Evolutionary conservation across 2,888 invertebrate genomes (phyloP).

Genomic region (Rhagonycha lutea): DNA sequence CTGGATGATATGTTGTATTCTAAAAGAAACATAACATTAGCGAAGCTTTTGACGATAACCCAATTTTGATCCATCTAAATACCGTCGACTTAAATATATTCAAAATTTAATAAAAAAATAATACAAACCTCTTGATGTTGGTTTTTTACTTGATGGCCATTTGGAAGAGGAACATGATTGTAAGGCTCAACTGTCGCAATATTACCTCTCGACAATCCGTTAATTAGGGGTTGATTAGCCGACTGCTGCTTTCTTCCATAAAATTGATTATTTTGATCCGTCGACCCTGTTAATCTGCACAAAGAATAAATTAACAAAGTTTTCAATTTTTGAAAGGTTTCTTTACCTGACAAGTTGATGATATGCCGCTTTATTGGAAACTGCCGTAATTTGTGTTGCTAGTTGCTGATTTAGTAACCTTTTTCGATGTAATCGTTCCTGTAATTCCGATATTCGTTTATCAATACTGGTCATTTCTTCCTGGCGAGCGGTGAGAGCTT

Average conservation of each 20-base stretch:
- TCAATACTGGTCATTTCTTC: slow-evolving; percentile 93
- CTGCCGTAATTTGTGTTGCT: slow-evolving; percentile 64
- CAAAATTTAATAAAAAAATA: background rate
- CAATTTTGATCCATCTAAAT: too few relatives aligned
- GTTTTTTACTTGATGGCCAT: slow-evolving; percentile 54
- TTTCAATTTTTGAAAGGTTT: background rate
- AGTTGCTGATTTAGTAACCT: slow-evolving; percentile 80
- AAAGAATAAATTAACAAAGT: background rate
- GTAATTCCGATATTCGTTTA: slow-evolving; percentile 90
- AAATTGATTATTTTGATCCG: slow-evolving; percentile 50
- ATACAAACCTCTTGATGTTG: slow-evolving; percentile 49
- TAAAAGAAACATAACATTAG: slow-evolving; percentile 24
- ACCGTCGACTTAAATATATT: too few relatives aligned
- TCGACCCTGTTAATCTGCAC: slow-evolving; percentile 50
- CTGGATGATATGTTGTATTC: slow-evolving; percentile 53
- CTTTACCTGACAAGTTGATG: slow-evolving; percentile 53
- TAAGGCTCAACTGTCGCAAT: slow-evolving; percentile 88
- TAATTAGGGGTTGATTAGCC: slow-evolving; percentile 54
- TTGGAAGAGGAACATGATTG: slow-evolving; percentile 76
- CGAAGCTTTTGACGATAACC: too few relatives aligned
- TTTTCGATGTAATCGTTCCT: slow-evolving; percentile 87
- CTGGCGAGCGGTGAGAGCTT: slow-evolving; percentile 84
- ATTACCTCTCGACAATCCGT: slow-evolving; percentile 70
- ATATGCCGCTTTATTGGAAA: slow-evolving; percentile 54
- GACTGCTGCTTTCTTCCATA: slow-evolving; percentile 49